Percentiles rank a stretch among this genome's conserved stretches.
Evolutionary conservation across 2,113 vertebrate species (phyloP).

Genomic region (Sinocyclocheilus maitianheensis): DNA sequence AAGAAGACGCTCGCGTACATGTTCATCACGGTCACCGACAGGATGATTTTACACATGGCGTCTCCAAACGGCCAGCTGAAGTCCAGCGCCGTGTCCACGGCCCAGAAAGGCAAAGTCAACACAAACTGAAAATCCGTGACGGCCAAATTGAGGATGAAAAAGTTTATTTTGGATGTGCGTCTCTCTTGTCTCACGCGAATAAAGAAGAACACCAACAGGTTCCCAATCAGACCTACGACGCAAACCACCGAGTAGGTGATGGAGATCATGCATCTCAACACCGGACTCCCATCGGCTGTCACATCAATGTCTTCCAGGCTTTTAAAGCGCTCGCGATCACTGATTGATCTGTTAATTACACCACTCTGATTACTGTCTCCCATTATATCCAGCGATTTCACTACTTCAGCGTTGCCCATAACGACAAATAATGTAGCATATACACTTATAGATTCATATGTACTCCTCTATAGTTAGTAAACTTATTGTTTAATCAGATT

Average conservation of each 20-base stretch:
- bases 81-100: slow-evolving; percentile 74
- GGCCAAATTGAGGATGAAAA: slow-evolving; percentile 75
- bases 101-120: slow-evolving; percentile 77
- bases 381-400: slow-evolving; percentile 43
- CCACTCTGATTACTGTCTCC: slow-evolving; percentile 58
- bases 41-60: slow-evolving; percentile 77
- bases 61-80: slow-evolving; percentile 79
- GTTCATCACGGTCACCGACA: slow-evolving; percentile 77
- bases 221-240: slow-evolving; percentile 69
- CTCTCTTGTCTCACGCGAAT: slow-evolving; percentile 65
- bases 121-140: slow-evolving; percentile 77
- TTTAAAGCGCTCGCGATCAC: slow-evolving; percentile 58
- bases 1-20: slow-evolving; percentile 79
- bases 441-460: background rate
- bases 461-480: background rate
- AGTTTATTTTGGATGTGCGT: slow-evolving; percentile 66
- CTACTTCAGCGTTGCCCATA: slow-evolving; percentile 36
- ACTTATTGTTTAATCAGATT: background rate
- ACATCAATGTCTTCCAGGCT: slow-evolving; percentile 71
- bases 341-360: slow-evolving; percentile 60
- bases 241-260: slow-evolving; percentile 72
- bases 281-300: slow-evolving; percentile 65
- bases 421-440: no score
- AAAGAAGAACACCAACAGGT: slow-evolving; percentile 74
- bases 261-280: slow-evolving; percentile 68